phyloP scores from a whole-genome alignment of 1,140 invertebrate species.

The Zaprionus davidi region DNA sequence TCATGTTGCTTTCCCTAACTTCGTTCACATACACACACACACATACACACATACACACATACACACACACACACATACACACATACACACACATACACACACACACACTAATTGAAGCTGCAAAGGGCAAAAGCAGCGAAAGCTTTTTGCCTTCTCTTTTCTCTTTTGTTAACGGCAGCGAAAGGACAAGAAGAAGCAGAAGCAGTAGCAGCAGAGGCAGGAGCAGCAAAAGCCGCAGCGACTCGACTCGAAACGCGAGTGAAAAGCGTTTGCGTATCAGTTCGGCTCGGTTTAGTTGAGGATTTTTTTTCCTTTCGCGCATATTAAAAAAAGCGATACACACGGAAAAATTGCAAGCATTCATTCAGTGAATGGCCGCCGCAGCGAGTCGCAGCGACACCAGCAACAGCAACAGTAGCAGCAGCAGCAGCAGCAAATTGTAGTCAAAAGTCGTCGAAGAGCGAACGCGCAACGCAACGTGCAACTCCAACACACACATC shows the following conservation, averaged over 20 bases:
- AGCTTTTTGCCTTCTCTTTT: slow-evolving; percentile 53
- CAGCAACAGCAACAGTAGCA: background rate
- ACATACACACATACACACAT: background rate
- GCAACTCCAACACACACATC: slow-evolving; percentile 3
- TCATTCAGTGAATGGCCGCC: slow-evolving; percentile 73
- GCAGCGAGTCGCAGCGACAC: slow-evolving; percentile 54
- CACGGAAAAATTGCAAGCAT: slow-evolving; percentile 78
- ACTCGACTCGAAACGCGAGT: slow-evolving; percentile 44
- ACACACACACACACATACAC: slow-evolving; percentile 19
- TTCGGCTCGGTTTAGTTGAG: slow-evolving; percentile 6
- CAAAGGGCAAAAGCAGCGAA: slow-evolving; percentile 55
- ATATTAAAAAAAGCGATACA: slow-evolving; percentile 68
- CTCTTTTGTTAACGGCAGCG: slow-evolving; percentile 29
- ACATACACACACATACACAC: background rate
- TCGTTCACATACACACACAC: slow-evolving; percentile 22
- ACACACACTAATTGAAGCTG: slow-evolving; percentile 50
- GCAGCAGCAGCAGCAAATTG: slow-evolving; percentile 23
- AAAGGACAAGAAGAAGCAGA: slow-evolving; percentile 30
- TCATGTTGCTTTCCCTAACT: slow-evolving; percentile 3
- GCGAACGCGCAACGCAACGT: slow-evolving; percentile 16
- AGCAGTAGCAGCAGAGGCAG: slow-evolving; percentile 27
- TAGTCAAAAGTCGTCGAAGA: slow-evolving; percentile 41
- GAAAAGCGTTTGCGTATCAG: slow-evolving; percentile 49
- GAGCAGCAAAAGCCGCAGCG: slow-evolving; percentile 45
- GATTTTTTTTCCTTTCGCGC: slow-evolving; percentile 41